These are phyloP conservation scores for Globia sparganii DNA, from an alignment of 2,888 invertebrate species.

Conservation along the genomic window DNA sequence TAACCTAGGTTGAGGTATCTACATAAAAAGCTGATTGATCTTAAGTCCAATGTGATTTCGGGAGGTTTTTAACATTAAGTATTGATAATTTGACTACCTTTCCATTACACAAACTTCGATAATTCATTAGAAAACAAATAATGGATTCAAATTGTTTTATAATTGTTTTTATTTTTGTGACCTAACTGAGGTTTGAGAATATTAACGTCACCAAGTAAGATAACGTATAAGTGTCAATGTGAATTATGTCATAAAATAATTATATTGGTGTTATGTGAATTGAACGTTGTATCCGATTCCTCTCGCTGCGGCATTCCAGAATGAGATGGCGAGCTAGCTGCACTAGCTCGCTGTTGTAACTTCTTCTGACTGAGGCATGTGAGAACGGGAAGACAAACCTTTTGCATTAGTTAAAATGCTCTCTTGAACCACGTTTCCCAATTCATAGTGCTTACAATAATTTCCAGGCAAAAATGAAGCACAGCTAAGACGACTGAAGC, in stretches of 20 bases:
- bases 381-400: too few species aligned
- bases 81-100: slow-evolving; percentile 7
- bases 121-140: not conserved
- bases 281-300: too few species aligned
- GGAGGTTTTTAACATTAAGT: not conserved
- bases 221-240: slow-evolving; percentile 13
- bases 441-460: too few species aligned
- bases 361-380: too few species aligned
- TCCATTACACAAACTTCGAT: slow-evolving; percentile 6
- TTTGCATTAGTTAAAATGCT: too few species aligned
- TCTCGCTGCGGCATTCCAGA: too few species aligned
- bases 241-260: not conserved
- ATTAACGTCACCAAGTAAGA: not conserved
- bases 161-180: slow-evolving; percentile 11
- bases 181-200: not conserved
- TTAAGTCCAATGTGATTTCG: not conserved
- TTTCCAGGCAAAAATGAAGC: too few species aligned
- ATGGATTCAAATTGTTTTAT: slow-evolving; percentile 8
- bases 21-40: not conserved
- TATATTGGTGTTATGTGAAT: too few species aligned
- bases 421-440: too few species aligned
- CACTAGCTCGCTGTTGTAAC: too few species aligned
- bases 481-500: too few species aligned
- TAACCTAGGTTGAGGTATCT: slow-evolving; percentile 2
- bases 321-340: too few species aligned